These are phyloP conservation scores for Melopsittacus undulatus DNA, from an alignment of 2,797 vertebrate genomes.

Conservation along the genomic window DNA sequence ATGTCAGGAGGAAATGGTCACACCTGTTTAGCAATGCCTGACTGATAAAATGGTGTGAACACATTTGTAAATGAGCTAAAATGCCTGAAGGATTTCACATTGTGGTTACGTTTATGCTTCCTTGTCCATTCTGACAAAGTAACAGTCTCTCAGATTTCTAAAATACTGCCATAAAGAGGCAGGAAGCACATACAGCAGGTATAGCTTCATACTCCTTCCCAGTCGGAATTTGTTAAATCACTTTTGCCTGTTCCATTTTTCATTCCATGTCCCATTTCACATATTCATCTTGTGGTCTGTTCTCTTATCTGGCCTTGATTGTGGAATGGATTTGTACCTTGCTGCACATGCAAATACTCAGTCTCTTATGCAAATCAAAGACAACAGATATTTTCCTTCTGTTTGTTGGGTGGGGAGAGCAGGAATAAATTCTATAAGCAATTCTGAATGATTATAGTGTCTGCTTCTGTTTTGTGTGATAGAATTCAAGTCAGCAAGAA, in stretches of 20 bases:
- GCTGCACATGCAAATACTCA: not conserved
- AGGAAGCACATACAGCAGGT: conserved; percentile 52
- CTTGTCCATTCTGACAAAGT: conserved; percentile 28
- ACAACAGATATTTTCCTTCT: not conserved
- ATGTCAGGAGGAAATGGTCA: conserved; percentile 20
- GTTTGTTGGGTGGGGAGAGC: not conserved
- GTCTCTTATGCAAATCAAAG: not conserved
- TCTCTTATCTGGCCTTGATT: not conserved
- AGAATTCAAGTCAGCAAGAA: conserved; percentile 12
- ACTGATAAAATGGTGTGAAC: conserved; percentile 65
- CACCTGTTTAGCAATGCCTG: conserved; percentile 55
- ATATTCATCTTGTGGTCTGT: not conserved
- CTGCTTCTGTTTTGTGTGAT: not conserved
- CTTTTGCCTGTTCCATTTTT: conserved; percentile 35
- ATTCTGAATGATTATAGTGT: not conserved
- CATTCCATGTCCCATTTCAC: conserved; percentile 6
- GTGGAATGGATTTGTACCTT: not conserved
- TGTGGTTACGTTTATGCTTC: conserved; percentile 36
- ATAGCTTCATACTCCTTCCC: conserved; percentile 10
- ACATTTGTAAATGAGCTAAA: conserved; percentile 53
- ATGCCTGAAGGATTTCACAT: conserved; percentile 54
- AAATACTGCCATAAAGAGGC: conserved; percentile 51
- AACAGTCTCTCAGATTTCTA: conserved; percentile 63
- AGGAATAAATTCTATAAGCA: conserved; percentile 3
- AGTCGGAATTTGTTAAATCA: conserved; percentile 31